These are phyloP conservation scores for Aleiodes alternator DNA, from an alignment of 2,888 invertebrate genomes.

Conservation along the genomic window DNA sequence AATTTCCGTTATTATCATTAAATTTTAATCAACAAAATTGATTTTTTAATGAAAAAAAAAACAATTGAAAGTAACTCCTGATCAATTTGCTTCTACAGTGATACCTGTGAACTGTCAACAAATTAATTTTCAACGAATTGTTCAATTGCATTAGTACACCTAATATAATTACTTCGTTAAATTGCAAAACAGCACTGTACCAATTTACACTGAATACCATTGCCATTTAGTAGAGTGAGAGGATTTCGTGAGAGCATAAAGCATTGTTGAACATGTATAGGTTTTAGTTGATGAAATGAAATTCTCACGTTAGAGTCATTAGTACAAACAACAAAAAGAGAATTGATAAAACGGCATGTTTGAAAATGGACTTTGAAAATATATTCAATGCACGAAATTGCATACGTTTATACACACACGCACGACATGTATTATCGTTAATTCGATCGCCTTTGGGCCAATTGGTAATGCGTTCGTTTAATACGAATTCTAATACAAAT, in stretches of 20 bases:
- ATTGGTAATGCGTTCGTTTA: conserved; percentile 55
- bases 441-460: conserved; percentile 49
- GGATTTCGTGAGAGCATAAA: not conserved
- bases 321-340: conserved; percentile 40
- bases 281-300: conserved; percentile 30
- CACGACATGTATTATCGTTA: conserved; percentile 45
- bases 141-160: conserved; percentile 3
- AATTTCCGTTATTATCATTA: too few species aligned
- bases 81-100: too few species aligned
- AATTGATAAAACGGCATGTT: not conserved
- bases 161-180: conserved; percentile 8
- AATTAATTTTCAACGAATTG: not conserved
- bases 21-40: too few species aligned
- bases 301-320: conserved; percentile 17
- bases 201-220: conserved; percentile 19
- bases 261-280: not conserved
- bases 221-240: not conserved
- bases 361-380: not conserved
- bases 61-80: too few species aligned
- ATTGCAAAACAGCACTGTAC: conserved; percentile 10
- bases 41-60: too few species aligned
- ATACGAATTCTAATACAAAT: conserved; percentile 51
- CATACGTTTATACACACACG: conserved; percentile 26
- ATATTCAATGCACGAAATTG: conserved; percentile 39
- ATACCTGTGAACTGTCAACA: not conserved